Base-by-base conservation (phyloP, 2,113 vertebrate genomes). In the Engystomops pustulosus region DNA sequence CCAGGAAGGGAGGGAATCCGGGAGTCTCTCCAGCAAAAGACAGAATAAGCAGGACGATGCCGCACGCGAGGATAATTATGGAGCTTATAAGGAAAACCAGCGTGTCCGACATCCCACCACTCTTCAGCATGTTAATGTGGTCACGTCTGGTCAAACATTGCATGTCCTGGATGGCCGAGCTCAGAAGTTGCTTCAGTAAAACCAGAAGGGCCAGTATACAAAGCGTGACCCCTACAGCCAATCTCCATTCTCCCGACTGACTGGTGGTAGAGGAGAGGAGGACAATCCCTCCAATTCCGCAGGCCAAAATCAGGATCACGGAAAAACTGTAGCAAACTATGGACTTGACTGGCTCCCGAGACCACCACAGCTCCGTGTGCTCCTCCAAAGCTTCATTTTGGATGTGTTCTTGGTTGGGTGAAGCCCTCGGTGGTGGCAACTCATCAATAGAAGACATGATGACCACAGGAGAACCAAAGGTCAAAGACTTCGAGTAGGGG, bases 321-420 rank as follows among this genome's bases (percentile, higher is more conserved):
- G 97, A 95, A 86, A 96, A 90, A 0, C 91, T 91, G 0, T 98
- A 99, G 90, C 98, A 99, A 20, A 99, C 88, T 3, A 97, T 87
- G 0, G 97, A 98, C 85, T 95, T 97, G 51, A 95, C 93, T 0
- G 97, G 97, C 87, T 99, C 95, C 85, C 95, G 92, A 89, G 97
- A 99, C 97, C 98, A 99, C 98, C 98, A 99, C 20, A 99, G 93
- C 86, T 99, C 98, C 89, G 98, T 96, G 20, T 99, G 97, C 81
- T 99, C 98, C 12, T 96, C 97, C 88, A 99, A 88, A 77, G 97
- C 94, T 11, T 93, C 93, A 91, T 94, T 94, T 91, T 89, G 95
- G 87, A 95, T 98, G 85, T 89, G 94, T 80, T 86, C 90, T 0
- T 89, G 88, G 17, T 95, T 92, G 0, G 88, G 90, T 60, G 41